phyloP scores from a whole-genome alignment of 2,888 invertebrate species.

The Gisinianus flammeolus region DNA sequence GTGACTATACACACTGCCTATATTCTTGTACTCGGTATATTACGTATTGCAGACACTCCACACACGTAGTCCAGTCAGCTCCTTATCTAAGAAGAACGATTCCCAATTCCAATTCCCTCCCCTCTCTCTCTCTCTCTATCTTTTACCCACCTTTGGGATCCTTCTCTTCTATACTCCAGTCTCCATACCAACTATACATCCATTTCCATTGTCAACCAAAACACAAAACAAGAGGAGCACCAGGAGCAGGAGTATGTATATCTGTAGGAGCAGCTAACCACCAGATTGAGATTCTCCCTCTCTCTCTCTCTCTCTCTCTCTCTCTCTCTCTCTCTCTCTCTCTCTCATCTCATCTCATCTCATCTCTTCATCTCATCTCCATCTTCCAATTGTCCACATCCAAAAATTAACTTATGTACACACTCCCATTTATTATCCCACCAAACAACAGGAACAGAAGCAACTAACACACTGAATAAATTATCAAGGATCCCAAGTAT shows the following conservation, averaged over 20 bases:
- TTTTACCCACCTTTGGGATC: neutral
- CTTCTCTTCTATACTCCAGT: neutral
- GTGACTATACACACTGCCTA: neutral
- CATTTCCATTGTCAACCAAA: neutral
- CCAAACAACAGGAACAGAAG: too few relatives aligned
- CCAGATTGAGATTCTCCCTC: too few relatives aligned
- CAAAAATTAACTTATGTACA: neutral
- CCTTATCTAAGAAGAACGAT: neutral
- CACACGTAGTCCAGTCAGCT: too few relatives aligned
- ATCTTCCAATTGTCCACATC: neutral
- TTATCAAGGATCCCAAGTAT: too few relatives aligned
- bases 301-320: too few relatives aligned
- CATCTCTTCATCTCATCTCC: neutral
- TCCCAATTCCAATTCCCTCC: conserved; percentile 1
- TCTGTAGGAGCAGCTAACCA: too few relatives aligned
- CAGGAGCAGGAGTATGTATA: neutral
- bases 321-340: too few relatives aligned
- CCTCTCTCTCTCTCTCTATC: conserved; percentile 2
- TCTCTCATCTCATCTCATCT: neutral
- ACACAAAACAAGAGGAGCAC: neutral
- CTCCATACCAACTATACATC: neutral
- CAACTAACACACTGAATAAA: too few relatives aligned
- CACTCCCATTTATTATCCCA: too few relatives aligned
- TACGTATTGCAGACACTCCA: neutral
- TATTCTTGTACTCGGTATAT: neutral